A percentile compares a stretch with the other conserved stretches of the same genome.
phyloP scores from a whole-genome alignment of 2,797 vertebrate species.

The Etheostoma nigrum region DNA sequence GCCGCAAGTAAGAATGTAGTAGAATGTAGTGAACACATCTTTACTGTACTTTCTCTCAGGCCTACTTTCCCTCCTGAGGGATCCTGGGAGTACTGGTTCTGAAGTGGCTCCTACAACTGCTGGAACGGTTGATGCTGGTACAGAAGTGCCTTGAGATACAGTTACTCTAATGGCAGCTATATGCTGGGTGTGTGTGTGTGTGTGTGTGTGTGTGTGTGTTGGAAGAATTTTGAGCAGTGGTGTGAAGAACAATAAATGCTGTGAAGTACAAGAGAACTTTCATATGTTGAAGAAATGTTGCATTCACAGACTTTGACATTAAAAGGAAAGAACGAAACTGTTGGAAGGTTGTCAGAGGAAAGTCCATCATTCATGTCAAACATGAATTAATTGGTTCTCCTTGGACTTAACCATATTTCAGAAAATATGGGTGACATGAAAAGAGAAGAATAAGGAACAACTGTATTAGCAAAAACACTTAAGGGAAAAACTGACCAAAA shows the following conservation, averaged over 20 bases:
- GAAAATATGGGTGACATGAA: background rate
- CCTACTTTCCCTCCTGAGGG: background rate
- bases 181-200: slow-evolving; percentile 12
- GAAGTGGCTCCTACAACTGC: too few relatives aligned
- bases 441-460: background rate
- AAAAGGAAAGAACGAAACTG: background rate
- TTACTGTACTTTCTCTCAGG: slow-evolving; percentile 29
- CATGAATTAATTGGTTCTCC: background rate
- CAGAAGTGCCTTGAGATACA: background rate
- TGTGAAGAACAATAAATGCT: background rate
- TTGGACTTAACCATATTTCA: background rate
- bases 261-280: background rate
- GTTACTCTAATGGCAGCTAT: background rate
- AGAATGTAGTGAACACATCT: slow-evolving; percentile 22
- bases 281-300: background rate
- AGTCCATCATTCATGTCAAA: background rate
- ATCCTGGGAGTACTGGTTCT: background rate
- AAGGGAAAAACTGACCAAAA: background rate
- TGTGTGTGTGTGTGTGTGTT: background rate
- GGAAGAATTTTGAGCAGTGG: background rate
- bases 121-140: background rate
- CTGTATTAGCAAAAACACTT: background rate
- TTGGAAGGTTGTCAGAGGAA: slow-evolving; percentile 4
- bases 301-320: background rate
- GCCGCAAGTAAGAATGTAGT: slow-evolving; percentile 34